phyloP scores from a whole-genome alignment of 2,797 vertebrate species.

The Meda fulgida region DNA sequence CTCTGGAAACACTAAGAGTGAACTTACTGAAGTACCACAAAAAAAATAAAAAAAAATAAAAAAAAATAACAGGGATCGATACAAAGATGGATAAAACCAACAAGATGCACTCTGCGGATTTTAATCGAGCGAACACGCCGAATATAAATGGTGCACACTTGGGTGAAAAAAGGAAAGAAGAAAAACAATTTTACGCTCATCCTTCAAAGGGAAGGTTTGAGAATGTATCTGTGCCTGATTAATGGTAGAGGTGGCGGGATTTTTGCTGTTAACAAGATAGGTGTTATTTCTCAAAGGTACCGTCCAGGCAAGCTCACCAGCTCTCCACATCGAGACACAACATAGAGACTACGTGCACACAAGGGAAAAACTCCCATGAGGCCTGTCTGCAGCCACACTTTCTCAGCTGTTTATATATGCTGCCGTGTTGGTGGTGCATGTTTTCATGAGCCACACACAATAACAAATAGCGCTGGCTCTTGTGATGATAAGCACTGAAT shows the following conservation, averaged over 20 bases:
- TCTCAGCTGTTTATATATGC: constrained; percentile 29
- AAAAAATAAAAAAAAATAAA: background rate
- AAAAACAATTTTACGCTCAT: constrained; percentile 73
- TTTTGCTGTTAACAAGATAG: constrained; percentile 80
- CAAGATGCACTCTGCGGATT: constrained; percentile 67
- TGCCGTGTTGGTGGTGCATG: constrained; percentile 29
- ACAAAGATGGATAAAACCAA: constrained; percentile 55
- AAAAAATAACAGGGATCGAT: constrained; percentile 27
- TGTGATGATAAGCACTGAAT: constrained; percentile 45
- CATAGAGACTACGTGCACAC: constrained; percentile 57
- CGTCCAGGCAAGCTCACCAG: constrained; percentile 20
- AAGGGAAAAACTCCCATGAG: constrained; percentile 72
- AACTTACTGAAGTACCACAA: constrained; percentile 60
- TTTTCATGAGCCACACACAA: constrained; percentile 43
- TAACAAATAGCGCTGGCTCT: constrained; percentile 40
- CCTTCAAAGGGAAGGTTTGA: constrained; percentile 74
- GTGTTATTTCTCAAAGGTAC: constrained; percentile 49
- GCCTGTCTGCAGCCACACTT: constrained; percentile 50
- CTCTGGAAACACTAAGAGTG: constrained; percentile 58
- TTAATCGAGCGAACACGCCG: constrained; percentile 65
- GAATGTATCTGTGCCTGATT: constrained; percentile 75
- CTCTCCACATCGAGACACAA: constrained; percentile 30
- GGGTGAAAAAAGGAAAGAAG: constrained; percentile 55
- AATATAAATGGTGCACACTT: constrained; percentile 41
- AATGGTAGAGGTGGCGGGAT: constrained; percentile 72